A percentile compares a stretch with the other conserved stretches of the same genome.
Evolutionary conservation across 2,888 invertebrate species (phyloP).

Genomic region (Ischnus inquisitorius): DNA sequence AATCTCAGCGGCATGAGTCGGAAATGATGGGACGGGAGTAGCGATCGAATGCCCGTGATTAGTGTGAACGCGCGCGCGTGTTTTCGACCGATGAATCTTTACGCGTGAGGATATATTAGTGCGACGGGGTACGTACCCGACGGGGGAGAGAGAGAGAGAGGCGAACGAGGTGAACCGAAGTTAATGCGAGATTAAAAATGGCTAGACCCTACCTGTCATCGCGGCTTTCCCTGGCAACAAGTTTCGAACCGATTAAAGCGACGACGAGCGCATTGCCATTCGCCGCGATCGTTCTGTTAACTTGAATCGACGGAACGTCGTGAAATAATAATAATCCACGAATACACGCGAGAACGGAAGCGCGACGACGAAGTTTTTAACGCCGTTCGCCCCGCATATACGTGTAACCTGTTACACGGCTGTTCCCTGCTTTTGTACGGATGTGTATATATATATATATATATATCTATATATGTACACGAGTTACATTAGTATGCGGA

Average conservation of each 20-base stretch:
- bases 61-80: not conserved
- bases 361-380: conserved; percentile 18
- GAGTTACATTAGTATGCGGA: conserved; percentile 17
- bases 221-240: conserved; percentile 80
- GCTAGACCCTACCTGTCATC: conserved; percentile 77
- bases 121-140: conserved; percentile 42
- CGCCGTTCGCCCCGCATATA: conserved; percentile 25
- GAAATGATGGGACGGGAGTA: conserved; percentile 8
- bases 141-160: no score
- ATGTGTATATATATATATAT: conserved; percentile 39
- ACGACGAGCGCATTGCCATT: conserved; percentile 63
- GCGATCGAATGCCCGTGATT: no score
- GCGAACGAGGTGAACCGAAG: conserved; percentile 3
- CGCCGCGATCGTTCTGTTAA: conserved; percentile 11
- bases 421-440: conserved; percentile 17
- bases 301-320: conserved; percentile 61
- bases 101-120: not conserved
- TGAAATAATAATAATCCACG: conserved; percentile 35
- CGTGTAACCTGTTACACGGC: conserved; percentile 45
- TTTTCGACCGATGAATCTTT: not conserved
- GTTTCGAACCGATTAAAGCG: conserved; percentile 72
- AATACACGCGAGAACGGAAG: conserved; percentile 29
- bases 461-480: conserved; percentile 38
- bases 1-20: conserved; percentile 28
- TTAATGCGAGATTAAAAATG: conserved; percentile 60